Conservation (phyloP, 2,888 invertebrate genomes). For the Acronicta leporina region DNA sequence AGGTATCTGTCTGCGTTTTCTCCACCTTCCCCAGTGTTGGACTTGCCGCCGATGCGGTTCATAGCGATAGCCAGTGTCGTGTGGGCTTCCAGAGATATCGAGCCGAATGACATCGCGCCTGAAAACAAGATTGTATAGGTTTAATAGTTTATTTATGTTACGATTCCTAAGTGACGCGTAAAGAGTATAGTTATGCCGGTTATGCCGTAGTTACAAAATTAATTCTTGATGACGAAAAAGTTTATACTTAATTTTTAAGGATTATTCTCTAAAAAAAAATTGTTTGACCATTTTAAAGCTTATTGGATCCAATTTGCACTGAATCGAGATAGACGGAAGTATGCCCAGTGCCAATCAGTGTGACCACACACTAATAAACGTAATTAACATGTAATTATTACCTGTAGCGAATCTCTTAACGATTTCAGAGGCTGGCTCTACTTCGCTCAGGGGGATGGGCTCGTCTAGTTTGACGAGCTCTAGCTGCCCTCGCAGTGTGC, state of each 20-base stretch:
- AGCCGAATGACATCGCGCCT: conserved; percentile 99
- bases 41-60: conserved; percentile 99
- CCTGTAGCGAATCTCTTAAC: conserved; percentile 98
- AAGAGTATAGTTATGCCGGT: neutral
- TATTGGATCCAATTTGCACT: no score
- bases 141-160: no score
- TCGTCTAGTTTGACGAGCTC: conserved; percentile 94
- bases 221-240: no score
- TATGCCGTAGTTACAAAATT: no score
- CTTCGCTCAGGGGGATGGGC: conserved; percentile 95
- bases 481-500: conserved; percentile 97
- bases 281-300: no score
- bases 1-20: conserved; percentile 95
- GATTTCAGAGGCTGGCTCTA: conserved; percentile 98
- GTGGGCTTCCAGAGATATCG: conserved; percentile 99
- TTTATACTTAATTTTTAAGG: no score
- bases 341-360: no score
- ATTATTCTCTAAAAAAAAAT: no score
- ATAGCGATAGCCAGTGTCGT: conserved; percentile 98
- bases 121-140: conserved; percentile 43
- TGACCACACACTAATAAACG: no score
- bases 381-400: conserved; percentile 47
- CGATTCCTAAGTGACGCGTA: no score
- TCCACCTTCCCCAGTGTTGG: conserved; percentile 99
- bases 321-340: no score